Evolutionary conservation across 2,113 vertebrate genomes (phyloP).

Genomic region (Tragelaphus buxtoni): DNA sequence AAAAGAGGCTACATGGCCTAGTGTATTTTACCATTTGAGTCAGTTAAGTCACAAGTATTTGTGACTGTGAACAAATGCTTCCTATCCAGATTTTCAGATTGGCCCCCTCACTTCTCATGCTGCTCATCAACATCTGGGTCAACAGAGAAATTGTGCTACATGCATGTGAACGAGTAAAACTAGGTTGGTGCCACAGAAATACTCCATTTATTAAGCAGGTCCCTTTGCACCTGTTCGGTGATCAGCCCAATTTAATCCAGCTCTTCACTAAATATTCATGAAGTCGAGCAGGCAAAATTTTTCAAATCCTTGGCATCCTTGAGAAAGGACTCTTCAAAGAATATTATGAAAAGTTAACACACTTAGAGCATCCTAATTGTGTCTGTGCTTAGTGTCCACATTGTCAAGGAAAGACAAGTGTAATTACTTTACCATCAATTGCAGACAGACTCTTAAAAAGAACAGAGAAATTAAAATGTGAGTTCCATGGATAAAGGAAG

Average conservation of each 20-base stretch:
- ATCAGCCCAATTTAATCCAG: constrained; percentile 47
- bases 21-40: constrained; percentile 42
- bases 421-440: constrained; percentile 34
- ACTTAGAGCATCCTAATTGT: constrained; percentile 26
- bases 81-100: constrained; percentile 47
- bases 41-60: constrained; percentile 61
- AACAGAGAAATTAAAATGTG: constrained; percentile 35
- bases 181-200: constrained; percentile 14
- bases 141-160: constrained; percentile 13
- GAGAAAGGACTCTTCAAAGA: constrained; percentile 33
- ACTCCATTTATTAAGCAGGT: constrained; percentile 47
- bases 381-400: neutral
- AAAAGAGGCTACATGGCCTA: constrained; percentile 51
- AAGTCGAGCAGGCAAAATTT: constrained; percentile 8
- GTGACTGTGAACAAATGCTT: constrained; percentile 48
- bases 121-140: constrained; percentile 47
- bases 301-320: constrained; percentile 30
- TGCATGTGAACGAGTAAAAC: neutral
- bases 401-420: neutral
- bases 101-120: neutral
- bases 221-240: constrained; percentile 39
- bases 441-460: neutral
- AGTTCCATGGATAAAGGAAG: constrained; percentile 13
- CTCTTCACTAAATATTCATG: constrained; percentile 58
- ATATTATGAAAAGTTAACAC: neutral